A percentile compares a stretch with the other conserved stretches of the same genome.
Conservation (phyloP, 2,888 invertebrate species). For the Leptinotarsa juncta region DNA sequence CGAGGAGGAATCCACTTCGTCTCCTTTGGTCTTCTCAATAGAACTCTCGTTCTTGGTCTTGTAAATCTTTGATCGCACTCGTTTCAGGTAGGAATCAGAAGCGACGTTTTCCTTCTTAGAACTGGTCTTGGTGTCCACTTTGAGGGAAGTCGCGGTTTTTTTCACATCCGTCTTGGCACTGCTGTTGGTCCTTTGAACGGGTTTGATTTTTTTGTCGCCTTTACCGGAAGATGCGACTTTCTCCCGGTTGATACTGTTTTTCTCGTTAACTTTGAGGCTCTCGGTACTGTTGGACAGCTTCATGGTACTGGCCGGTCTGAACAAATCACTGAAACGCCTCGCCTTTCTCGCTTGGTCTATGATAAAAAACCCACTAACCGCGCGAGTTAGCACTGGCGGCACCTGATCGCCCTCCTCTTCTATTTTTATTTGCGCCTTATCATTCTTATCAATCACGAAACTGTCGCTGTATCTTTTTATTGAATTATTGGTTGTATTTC, state of each 20-base stretch:
- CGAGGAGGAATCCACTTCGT: conserved; percentile 55
- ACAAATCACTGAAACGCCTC: conserved; percentile 62
- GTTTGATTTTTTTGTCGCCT: conserved; percentile 42
- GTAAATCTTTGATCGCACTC: conserved; percentile 64
- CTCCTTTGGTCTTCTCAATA: conserved; percentile 29
- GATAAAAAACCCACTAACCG: conserved; percentile 58
- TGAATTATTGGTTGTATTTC: conserved; percentile 43
- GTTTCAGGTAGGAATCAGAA: conserved; percentile 60
- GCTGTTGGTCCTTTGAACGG: conserved; percentile 37
- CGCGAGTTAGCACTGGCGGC: conserved; percentile 50
- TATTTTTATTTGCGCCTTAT: conserved; percentile 43
- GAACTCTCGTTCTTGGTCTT: conserved; percentile 56
- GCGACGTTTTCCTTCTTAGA: conserved; percentile 33
- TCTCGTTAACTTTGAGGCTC: conserved; percentile 53
- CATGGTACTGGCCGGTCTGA: conserved; percentile 49
- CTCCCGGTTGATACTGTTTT: conserved; percentile 49
- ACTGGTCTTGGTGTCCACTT: conserved; percentile 28
- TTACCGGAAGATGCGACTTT: conserved; percentile 45
- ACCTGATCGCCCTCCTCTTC: conserved; percentile 44
- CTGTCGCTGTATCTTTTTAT: conserved; percentile 64
- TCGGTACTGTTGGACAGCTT: conserved; percentile 56
- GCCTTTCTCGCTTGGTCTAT: conserved; percentile 54
- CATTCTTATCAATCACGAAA: conserved; percentile 59
- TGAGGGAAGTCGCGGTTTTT: conserved; percentile 8
- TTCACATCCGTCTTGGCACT: conserved; percentile 38